Conservation (phyloP, 2,113 vertebrate species). For the Ursus arctos region DNA sequence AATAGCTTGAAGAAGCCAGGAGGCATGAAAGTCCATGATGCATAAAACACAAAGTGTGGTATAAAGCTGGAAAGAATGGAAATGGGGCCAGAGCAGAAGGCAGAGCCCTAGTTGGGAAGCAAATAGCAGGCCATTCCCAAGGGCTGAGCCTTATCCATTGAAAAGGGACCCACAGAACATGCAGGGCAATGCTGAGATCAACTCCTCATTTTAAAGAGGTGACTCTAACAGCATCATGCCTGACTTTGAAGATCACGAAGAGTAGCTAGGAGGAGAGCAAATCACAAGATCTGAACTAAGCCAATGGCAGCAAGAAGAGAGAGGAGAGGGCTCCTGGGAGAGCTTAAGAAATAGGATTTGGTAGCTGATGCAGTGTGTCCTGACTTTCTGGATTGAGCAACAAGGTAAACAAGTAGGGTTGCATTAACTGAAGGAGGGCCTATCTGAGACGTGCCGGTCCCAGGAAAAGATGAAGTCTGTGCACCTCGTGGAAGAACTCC, state of each 20-base stretch:
- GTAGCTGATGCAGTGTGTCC: neutral
- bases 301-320: neutral
- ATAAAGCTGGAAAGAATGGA: neutral
- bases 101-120: neutral
- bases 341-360: neutral
- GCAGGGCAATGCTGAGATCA: too few relatives aligned
- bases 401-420: neutral
- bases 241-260: neutral
- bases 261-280: neutral
- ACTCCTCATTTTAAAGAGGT: neutral
- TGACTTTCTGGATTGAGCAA: neutral
- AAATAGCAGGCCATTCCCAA: neutral
- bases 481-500: neutral
- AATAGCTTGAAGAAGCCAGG: neutral
- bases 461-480: neutral
- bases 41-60: neutral
- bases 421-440: neutral
- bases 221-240: neutral
- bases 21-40: neutral
- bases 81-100: neutral
- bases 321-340: neutral
- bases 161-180: neutral
- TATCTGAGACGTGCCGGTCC: neutral
- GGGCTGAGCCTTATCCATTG: neutral
- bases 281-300: neutral